These are phyloP conservation scores for Zosterops japonicus DNA, from an alignment of 2,113 vertebrate species.

Conservation along the genomic window DNA sequence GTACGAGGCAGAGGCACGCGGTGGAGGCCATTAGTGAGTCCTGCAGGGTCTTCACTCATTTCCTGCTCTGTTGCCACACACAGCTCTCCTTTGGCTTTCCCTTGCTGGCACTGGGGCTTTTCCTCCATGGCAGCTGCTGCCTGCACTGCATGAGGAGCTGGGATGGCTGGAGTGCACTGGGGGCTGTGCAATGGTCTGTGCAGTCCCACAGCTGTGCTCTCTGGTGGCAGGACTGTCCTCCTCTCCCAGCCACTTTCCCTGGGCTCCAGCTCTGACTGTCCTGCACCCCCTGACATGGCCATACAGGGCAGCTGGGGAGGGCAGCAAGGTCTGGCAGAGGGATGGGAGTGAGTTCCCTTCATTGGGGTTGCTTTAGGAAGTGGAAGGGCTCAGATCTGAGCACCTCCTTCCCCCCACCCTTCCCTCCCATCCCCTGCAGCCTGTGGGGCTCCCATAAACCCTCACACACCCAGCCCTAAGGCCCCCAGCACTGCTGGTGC, in stretches of 20 bases:
- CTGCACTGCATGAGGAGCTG: fast-evolving
- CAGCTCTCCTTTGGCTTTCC: not conserved
- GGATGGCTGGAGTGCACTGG: not conserved
- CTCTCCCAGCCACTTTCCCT: not conserved
- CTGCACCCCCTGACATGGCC: fast-evolving
- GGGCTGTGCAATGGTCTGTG: too few species aligned
- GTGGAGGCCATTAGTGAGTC: constrained; percentile 39
- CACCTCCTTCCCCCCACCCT: not conserved
- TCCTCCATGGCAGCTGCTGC: not conserved
- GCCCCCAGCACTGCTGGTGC: fast-evolving
- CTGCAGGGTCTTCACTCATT: constrained; percentile 9
- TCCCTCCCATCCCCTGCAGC: not conserved
- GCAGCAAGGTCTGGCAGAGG: not conserved
- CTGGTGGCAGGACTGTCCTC: not conserved
- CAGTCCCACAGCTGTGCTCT: fast-evolving
- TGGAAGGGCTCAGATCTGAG: not conserved
- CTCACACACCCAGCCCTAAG: not conserved
- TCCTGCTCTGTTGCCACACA: not conserved
- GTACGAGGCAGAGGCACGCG: not conserved
- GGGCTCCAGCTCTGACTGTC: fast-evolving
- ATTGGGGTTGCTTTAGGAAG: fast-evolving
- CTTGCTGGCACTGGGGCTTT: not conserved
- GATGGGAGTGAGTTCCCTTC: not conserved
- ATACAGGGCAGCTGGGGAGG: fast-evolving
- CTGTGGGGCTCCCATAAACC: not conserved